Conservation (phyloP, 2,797 vertebrate species). For the Geotrypetes seraphini region DNA sequence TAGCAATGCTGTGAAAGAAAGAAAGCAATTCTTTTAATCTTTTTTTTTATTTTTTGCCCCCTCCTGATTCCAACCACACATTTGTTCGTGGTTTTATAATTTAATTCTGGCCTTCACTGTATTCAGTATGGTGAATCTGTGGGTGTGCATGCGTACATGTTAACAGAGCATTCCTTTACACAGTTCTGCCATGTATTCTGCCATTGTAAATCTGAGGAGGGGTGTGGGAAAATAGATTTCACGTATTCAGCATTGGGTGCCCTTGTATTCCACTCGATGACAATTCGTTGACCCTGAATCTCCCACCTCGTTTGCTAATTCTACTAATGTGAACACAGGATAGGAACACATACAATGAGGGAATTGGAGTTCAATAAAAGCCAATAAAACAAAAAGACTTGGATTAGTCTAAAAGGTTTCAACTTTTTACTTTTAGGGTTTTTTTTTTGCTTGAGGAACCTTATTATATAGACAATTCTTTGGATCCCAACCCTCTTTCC, state of each 20-base stretch:
- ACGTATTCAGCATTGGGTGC: conserved; percentile 12
- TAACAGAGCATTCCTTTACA: conserved; percentile 15
- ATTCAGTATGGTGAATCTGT: too few relatives aligned
- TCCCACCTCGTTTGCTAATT: conserved; percentile 11
- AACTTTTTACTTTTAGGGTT: too few relatives aligned
- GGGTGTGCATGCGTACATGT: neutral
- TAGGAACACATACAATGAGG: too few relatives aligned
- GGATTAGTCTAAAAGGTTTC: too few relatives aligned
- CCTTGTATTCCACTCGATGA: conserved; percentile 13
- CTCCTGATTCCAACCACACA: neutral
- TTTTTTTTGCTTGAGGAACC: too few relatives aligned
- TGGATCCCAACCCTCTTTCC: too few relatives aligned
- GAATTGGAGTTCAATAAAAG: too few relatives aligned
- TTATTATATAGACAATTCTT: too few relatives aligned
- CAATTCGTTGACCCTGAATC: conserved; percentile 18
- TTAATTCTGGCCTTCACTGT: conserved; percentile 3
- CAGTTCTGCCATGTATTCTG: conserved; percentile 6
- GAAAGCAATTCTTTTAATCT: too few relatives aligned
- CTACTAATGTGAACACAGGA: neutral
- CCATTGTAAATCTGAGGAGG: conserved; percentile 11
- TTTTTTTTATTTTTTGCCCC: neutral
- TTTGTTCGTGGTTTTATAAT: conserved; percentile 4
- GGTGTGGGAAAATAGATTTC: too few relatives aligned
- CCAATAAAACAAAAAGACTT: too few relatives aligned
- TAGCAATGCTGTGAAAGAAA: neutral